Base-by-base conservation (phyloP, 2,113 vertebrate genomes). In the Brachirus orientalis region DNA sequence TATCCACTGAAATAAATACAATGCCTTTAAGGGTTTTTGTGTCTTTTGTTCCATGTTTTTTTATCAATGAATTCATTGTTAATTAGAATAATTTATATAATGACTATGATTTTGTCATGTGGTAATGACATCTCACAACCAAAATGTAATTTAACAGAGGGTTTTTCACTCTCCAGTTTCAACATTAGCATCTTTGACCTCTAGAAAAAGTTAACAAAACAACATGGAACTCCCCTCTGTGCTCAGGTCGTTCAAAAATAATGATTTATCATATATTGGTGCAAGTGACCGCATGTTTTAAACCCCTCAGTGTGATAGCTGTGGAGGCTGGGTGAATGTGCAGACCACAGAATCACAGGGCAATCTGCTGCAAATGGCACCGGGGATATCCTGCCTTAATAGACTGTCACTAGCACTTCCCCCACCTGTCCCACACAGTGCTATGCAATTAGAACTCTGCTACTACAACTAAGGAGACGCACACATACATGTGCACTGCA, bases 351-450 rank as follows among this genome's bases (percentile, higher is more conserved):
- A 89, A 87, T 90, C 84, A 83, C 86, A 69, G 76, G 70, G 86
- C 90, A 91, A 91, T 91, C 88, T 91, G 88, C 84, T 86, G 81
- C 86, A 90, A 86, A 90, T 84, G 83, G 88, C 83, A 90, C 89
- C 80, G 80, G 90, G 90, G 88, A 91, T 91, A 90, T 91, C 90
- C 90, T 89, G 82, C 88, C 87, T 82, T 91, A 91, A 91, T 90
- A 90, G 90, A 91, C 87, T 91, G 90, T 91, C 90, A 91, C 86
- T 87, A 83, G 77, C 84, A 88, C 87, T 90, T 90, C 84, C 85
- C 82, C 77, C 79, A 85, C 81, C 85, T 90, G 90, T 91, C 90
- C 88, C 66, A 74, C 79, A 85, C 82, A 69, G 63, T 71, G 90
- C 86, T 79, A 89, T 80, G 88, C 90, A 90, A 89, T 91, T 89